Percentiles rank a stretch among this genome's conserved stretches.
Evolutionary conservation across 2,888 invertebrate genomes (phyloP).

Genomic region (Urechis unicinctus): DNA sequence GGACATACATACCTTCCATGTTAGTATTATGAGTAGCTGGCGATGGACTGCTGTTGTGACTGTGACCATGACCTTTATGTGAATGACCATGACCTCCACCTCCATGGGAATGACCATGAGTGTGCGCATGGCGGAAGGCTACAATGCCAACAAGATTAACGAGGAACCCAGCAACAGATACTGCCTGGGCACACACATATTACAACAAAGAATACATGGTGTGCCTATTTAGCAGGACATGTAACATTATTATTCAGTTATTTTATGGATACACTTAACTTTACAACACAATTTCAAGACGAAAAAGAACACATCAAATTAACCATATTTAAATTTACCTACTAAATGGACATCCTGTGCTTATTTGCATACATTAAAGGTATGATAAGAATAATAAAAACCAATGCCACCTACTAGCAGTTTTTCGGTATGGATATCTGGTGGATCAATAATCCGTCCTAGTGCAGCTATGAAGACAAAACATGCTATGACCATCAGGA

Average conservation of each 20-base stretch:
- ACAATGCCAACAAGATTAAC: slow-evolving; percentile 58
- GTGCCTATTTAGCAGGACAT: not conserved
- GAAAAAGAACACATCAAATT: not conserved
- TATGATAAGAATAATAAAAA: no score
- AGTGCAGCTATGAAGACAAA: slow-evolving; percentile 57
- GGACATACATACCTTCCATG: slow-evolving; percentile 52
- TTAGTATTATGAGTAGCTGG: slow-evolving; percentile 51
- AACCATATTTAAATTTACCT: no score
- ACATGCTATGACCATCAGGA: slow-evolving; percentile 56
- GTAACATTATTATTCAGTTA: not conserved
- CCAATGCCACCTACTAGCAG: slow-evolving; percentile 47
- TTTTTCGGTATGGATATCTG: slow-evolving; percentile 55
- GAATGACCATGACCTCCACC: slow-evolving; percentile 45
- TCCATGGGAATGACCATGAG: slow-evolving; percentile 34
- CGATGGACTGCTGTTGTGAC: slow-evolving; percentile 5
- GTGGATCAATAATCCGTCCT: slow-evolving; percentile 55
- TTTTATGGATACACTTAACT: not conserved
- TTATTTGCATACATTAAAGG: no score
- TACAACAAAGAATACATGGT: not conserved
- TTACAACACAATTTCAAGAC: not conserved
- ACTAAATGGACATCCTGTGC: no score
- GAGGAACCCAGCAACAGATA: slow-evolving; percentile 55
- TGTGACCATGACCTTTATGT: slow-evolving; percentile 12
- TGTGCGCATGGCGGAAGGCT: slow-evolving; percentile 51
- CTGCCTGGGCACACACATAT: slow-evolving; percentile 41